Evolutionary conservation across 2,888 invertebrate species (phyloP).

Genomic region (Cepaea hortensis): DNA sequence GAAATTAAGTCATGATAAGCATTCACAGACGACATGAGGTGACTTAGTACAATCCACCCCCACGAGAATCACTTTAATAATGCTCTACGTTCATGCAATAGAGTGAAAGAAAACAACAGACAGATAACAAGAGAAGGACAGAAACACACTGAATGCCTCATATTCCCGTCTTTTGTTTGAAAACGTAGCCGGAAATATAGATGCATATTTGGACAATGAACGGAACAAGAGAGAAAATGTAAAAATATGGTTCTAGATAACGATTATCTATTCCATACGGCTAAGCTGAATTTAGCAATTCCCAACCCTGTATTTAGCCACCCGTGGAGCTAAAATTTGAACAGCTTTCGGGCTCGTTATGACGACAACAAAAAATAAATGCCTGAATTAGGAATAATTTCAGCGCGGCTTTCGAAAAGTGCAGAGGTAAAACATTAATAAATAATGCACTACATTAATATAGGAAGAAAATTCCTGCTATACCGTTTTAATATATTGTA

Average conservation of each 20-base stretch:
- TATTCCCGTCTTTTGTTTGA: too few species aligned
- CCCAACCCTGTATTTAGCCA: conserved; percentile 14
- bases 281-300: conserved; percentile 23
- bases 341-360: conserved; percentile 6
- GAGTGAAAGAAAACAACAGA: too few species aligned
- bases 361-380: conserved; percentile 16
- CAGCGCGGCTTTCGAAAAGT: neutral
- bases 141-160: too few species aligned
- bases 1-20: too few species aligned
- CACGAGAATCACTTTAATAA: too few species aligned
- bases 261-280: conserved; percentile 11
- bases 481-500: neutral
- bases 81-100: too few species aligned
- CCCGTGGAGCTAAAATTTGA: neutral
- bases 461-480: neutral
- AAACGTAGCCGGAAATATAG: neutral
- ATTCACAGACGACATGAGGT: too few species aligned
- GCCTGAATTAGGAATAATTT: conserved; percentile 12
- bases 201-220: neutral
- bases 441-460: conserved; percentile 4
- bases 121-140: too few species aligned
- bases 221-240: neutral
- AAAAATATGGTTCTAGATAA: conserved; percentile 6
- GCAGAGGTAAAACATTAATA: conserved; percentile 8
- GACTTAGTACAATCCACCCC: too few species aligned